Conservation (phyloP, 2,888 invertebrate genomes). For the Meliscaeva auricollis region DNA sequence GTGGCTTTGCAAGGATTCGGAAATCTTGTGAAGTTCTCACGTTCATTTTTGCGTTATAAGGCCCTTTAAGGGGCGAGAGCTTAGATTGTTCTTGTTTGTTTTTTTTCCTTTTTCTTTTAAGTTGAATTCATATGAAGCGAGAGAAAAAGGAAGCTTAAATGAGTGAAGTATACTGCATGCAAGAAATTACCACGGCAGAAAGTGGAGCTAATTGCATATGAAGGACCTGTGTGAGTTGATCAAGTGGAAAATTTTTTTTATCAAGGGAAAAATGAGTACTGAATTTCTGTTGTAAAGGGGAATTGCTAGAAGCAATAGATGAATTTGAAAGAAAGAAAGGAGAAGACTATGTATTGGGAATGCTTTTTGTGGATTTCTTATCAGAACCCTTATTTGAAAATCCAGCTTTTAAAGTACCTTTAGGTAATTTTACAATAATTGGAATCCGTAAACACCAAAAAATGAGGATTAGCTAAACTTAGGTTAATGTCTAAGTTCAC, state of each 20-base stretch:
- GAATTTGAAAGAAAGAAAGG: not conserved
- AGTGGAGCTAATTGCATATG: slow-evolving; percentile 46
- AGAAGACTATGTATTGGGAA: too few species aligned
- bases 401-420: too few species aligned
- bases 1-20: slow-evolving; percentile 1
- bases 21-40: slow-evolving; percentile 57
- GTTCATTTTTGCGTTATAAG: slow-evolving; percentile 48
- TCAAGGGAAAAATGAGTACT: not conserved
- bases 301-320: not conserved
- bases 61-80: slow-evolving; percentile 18
- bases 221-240: slow-evolving; percentile 29
- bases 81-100: slow-evolving; percentile 14
- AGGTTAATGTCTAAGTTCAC: too few species aligned
- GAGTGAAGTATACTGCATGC: slow-evolving; percentile 14
- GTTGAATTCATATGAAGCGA: not conserved
- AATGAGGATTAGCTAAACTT: too few species aligned
- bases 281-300: not conserved
- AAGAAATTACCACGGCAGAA: slow-evolving; percentile 14
- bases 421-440: too few species aligned
- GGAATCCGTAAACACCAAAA: too few species aligned
- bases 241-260: not conserved
- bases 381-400: too few species aligned
- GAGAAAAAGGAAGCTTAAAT: slow-evolving; percentile 19
- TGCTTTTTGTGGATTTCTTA: too few species aligned
- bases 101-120: not conserved